A percentile compares a stretch with the other conserved stretches of the same genome.
These are phyloP conservation scores for Ranitomeya variabilis DNA, from an alignment of 2,113 vertebrate genomes.

Conservation along the genomic window DNA sequence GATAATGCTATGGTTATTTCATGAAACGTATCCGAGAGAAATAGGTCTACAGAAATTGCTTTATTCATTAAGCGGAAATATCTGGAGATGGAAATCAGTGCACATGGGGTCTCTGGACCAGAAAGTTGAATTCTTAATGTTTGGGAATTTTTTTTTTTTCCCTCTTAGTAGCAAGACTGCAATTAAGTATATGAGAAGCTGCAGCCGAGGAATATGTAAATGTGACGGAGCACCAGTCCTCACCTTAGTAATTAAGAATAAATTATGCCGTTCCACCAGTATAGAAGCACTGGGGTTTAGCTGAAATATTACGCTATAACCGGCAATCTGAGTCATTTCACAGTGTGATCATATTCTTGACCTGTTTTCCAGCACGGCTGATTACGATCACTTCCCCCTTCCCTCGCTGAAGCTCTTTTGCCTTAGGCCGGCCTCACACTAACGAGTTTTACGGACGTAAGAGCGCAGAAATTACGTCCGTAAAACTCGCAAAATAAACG, in stretches of 20 bases:
- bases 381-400: neutral
- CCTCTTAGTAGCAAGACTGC: neutral
- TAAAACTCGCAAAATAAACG: too few relatives aligned
- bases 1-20: constrained; percentile 46
- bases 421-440: too few relatives aligned
- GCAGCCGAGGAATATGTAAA: constrained; percentile 27
- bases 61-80: constrained; percentile 38
- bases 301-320: constrained; percentile 2
- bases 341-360: constrained; percentile 14
- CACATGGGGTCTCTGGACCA: constrained; percentile 42
- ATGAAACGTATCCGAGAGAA: constrained; percentile 10
- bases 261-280: constrained; percentile 5
- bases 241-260: constrained; percentile 46
- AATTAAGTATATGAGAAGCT: constrained; percentile 33
- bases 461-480: too few relatives aligned
- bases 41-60: constrained; percentile 29
- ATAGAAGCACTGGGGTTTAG: neutral
- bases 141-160: constrained; percentile 24
- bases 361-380: neutral
- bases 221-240: neutral
- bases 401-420: neutral
- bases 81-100: constrained; percentile 26
- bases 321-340: neutral
- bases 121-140: constrained; percentile 28
- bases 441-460: too few relatives aligned